These are phyloP conservation scores for Hirundichthys speculiger DNA, from an alignment of 2,113 vertebrate genomes.

Conservation along the genomic window DNA sequence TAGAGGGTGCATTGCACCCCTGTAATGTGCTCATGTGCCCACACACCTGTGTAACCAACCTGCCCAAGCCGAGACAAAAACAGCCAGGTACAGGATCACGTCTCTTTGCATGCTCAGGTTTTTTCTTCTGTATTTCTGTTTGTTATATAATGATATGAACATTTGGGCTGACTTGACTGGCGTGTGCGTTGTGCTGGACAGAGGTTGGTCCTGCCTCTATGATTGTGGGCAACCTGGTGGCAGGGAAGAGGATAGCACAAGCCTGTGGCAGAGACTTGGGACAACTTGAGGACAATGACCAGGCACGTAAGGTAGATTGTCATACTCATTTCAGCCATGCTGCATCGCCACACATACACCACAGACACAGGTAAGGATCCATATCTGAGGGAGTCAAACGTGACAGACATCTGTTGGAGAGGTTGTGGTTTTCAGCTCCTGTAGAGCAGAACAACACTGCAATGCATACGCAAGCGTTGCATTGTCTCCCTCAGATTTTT, in stretches of 20 bases:
- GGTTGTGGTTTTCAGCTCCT: too few relatives aligned
- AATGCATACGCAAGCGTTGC: too few relatives aligned
- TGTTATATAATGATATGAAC: background rate
- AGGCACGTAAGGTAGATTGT: conserved; percentile 87
- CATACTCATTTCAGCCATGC: conserved; percentile 54
- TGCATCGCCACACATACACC: conserved; percentile 9
- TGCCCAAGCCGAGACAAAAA: conserved; percentile 95
- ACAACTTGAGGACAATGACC: conserved; percentile 94
- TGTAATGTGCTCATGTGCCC: conserved; percentile 97
- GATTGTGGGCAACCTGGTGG: conserved; percentile 95
- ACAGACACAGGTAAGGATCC: conserved; percentile 41
- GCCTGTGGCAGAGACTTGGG: conserved; percentile 91
- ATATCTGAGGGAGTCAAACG: conserved; percentile 1
- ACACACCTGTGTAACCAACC: conserved; percentile 95
- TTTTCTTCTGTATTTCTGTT: background rate
- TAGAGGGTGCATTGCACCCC: conserved; percentile 92
- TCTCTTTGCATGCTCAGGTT: background rate
- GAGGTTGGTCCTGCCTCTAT: conserved; percentile 97
- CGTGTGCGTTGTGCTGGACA: conserved; percentile 55
- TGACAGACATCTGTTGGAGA: background rate
- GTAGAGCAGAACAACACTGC: too few relatives aligned
- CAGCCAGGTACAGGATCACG: conserved; percentile 85
- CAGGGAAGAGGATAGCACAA: conserved; percentile 95
- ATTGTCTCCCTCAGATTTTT: background rate
- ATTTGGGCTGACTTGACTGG: background rate